Evolutionary conservation across 64 coral and sea anemone genomes (phyloP), one percentile per base, ranked within the genome.

Genomic region (Montipora capricornis): DNA sequence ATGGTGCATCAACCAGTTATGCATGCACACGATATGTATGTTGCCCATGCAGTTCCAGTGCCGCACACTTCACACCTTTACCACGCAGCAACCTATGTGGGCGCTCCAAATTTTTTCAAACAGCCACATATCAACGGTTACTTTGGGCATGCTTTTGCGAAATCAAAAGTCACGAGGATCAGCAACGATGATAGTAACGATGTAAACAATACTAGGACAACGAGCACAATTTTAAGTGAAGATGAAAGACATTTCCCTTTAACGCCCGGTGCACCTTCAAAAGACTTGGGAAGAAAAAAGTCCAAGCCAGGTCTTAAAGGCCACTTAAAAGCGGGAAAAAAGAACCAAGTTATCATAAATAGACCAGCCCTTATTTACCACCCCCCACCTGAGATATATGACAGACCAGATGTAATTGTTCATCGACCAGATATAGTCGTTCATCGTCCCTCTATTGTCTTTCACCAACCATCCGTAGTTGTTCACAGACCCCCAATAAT

Each of bases 311-410:
- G 47, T 20, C 84, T 90, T 2, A 76, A 13, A 62, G 68, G 75
- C 19, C 20, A 69, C 14, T 73, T 66, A 5, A 67, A 49, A 6
- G 94, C 91, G 0, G 76, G 80, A 46, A 96, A 96, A 82, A 99
- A 99, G 83, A 96, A 99, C 86, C 90, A 90, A 47, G 77, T 99
- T 60, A 77, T 99, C 58, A 95, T 99, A 15, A 74, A 86, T 19
- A 87, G 98, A 24, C 98, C 98, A 24, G 84, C 98, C 17, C 66
- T 99, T 78, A 96, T 99, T 75, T 99, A 99, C 44, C 98, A 99
- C 66, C 98, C 98, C 4, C 98, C 98, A 45, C 85, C 98, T 49
- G 98, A 99, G 66, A 96, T 99, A 52, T 99, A 99, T 71, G 94
- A 99, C 77, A 87, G 89, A 71, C 97, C 97, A 46, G 68, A 92